Evolutionary conservation across 1,140 invertebrate species (phyloP).

Genomic region (Sminthurides bifidus): DNA sequence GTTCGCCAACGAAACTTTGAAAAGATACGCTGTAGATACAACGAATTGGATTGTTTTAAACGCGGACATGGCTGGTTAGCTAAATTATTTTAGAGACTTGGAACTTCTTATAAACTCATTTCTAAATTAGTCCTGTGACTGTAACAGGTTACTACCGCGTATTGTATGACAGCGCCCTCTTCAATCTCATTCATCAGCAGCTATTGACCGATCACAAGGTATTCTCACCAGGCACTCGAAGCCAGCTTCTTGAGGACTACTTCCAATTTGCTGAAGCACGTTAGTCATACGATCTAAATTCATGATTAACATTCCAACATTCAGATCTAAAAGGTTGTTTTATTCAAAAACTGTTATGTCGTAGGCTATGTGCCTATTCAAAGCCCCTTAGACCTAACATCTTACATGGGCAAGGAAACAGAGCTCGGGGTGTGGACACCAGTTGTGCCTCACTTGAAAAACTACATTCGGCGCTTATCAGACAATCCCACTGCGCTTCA

Average conservation of each 20-base stretch:
- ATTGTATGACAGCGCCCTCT: constrained; percentile 66
- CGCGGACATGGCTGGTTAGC: too few relatives aligned
- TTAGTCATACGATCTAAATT: too few relatives aligned
- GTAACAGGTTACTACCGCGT: constrained; percentile 66
- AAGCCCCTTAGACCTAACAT: constrained; percentile 12
- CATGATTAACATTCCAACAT: too few relatives aligned
- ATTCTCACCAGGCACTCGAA: constrained; percentile 63
- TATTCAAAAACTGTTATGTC: too few relatives aligned
- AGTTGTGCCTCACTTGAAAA: constrained; percentile 12
- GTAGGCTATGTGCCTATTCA: constrained; percentile 18
- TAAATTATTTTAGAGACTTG: too few relatives aligned
- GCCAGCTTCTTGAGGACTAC: constrained; percentile 70
- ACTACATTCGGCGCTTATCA: too few relatives aligned
- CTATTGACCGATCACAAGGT: constrained; percentile 44
- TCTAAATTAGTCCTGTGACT: too few relatives aligned
- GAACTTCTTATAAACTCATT: too few relatives aligned
- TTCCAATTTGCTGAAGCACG: constrained; percentile 2
- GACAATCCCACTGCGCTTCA: too few relatives aligned
- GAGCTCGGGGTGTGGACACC: constrained; percentile 23
- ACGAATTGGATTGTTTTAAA: too few relatives aligned
- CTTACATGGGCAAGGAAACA: constrained; percentile 14
- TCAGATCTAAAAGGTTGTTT: too few relatives aligned
- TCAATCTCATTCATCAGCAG: constrained; percentile 56
- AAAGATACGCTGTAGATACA: too few relatives aligned
- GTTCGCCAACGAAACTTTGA: not conserved